phyloP scores from a whole-genome alignment of 1,140 invertebrate species.

The Charaxes varanes region DNA sequence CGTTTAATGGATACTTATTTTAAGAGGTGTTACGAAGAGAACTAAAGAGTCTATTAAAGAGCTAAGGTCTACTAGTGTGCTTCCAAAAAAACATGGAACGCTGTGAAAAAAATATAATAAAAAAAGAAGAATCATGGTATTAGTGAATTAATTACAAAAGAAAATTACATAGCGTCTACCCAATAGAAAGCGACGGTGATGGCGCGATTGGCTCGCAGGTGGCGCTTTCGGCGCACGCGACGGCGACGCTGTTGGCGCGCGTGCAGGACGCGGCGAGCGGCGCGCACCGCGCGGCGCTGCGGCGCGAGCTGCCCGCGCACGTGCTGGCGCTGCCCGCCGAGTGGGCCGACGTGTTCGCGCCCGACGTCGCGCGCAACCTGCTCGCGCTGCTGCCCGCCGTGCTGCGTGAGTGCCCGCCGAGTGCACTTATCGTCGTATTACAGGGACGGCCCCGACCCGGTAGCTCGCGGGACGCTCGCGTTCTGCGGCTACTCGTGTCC shows the following conservation, averaged over 20 bases:
- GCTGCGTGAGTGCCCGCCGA: slow-evolving; percentile 26
- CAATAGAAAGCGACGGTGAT: background rate
- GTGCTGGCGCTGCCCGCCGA: slow-evolving; percentile 27
- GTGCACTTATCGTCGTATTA: too few species aligned
- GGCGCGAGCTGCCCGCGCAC: slow-evolving; percentile 20
- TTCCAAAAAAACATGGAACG: too few species aligned
- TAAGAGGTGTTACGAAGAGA: too few species aligned
- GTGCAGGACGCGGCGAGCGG: slow-evolving; percentile 7
- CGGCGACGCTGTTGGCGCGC: slow-evolving; percentile 19
- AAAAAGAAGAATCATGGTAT: too few species aligned
- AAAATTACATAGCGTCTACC: too few species aligned
- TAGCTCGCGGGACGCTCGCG: too few species aligned
- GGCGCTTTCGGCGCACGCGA: slow-evolving; percentile 15
- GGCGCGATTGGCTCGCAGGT: slow-evolving; percentile 10
- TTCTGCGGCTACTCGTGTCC: too few species aligned
- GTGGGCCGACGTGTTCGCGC: slow-evolving; percentile 45
- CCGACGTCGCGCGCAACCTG: slow-evolving; percentile 24
- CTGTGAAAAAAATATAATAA: too few species aligned
- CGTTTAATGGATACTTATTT: too few species aligned
- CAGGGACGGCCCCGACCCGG: background rate
- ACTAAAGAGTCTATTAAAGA: too few species aligned
- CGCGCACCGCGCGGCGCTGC: slow-evolving; percentile 12
- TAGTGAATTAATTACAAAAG: too few species aligned
- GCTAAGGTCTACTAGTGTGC: too few species aligned
- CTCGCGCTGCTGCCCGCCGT: slow-evolving; percentile 18